Percentiles rank a stretch among this genome's conserved stretches.
Evolutionary conservation across 2,113 vertebrate genomes (phyloP).

Genomic region (Polypterus senegalus): DNA sequence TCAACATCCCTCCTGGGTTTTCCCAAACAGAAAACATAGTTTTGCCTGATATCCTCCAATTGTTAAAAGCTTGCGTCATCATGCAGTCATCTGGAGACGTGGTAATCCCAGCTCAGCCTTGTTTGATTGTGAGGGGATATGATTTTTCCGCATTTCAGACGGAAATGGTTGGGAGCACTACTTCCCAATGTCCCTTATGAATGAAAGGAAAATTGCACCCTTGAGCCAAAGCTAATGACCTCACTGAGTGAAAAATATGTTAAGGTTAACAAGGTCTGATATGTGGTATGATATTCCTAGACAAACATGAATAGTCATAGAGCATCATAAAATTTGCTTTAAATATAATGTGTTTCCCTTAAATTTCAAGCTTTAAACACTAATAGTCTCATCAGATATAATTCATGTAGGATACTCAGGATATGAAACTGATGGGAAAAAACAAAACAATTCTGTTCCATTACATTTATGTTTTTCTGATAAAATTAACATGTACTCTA

Average conservation of each 20-base stretch:
- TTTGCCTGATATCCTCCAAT: conserved; percentile 92
- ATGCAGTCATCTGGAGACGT: conserved; percentile 49
- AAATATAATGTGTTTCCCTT: too few relatives aligned
- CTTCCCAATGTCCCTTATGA: conserved; percentile 90
- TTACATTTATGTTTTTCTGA: too few relatives aligned
- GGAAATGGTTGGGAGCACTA: conserved; percentile 84
- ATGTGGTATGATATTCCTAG: conserved; percentile 11
- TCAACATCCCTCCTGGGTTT: conserved; percentile 42
- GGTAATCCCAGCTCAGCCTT: conserved; percentile 53
- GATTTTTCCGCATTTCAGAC: conserved; percentile 81
- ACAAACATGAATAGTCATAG: too few relatives aligned
- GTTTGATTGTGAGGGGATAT: conserved; percentile 69
- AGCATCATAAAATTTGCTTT: too few relatives aligned
- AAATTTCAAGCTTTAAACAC: too few relatives aligned
- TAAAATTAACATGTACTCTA: too few relatives aligned
- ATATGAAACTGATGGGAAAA: too few relatives aligned
- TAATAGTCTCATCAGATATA: too few relatives aligned
- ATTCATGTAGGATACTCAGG: too few relatives aligned
- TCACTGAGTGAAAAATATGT: conserved; percentile 83
- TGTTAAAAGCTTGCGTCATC: conserved; percentile 89
- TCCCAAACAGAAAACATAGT: conserved; percentile 68
- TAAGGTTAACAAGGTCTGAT: conserved; percentile 75
- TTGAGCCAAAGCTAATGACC: conserved; percentile 69
- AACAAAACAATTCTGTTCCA: too few relatives aligned
- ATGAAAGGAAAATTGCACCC: conserved; percentile 77